These are phyloP conservation scores for Drosophila seguyi DNA, from an alignment of 1,140 invertebrate genomes.

Conservation along the genomic window DNA sequence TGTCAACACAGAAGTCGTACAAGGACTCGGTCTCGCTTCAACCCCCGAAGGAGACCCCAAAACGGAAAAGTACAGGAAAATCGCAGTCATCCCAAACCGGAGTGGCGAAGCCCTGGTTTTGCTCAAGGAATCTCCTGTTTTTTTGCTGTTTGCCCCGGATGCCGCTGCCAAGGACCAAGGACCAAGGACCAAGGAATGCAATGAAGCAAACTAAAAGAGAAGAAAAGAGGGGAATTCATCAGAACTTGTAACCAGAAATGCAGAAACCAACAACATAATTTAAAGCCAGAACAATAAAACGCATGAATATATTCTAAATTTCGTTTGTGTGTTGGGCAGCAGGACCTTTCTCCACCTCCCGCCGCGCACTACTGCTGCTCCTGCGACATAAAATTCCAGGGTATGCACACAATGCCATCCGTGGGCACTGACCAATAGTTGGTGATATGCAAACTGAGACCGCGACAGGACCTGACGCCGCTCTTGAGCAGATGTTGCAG, in stretches of 20 bases:
- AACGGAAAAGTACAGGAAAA: conserved; percentile 13
- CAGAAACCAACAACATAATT: not conserved
- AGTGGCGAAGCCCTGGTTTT: conserved; percentile 24
- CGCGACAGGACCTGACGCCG: conserved; percentile 83
- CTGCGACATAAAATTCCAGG: conserved; percentile 92
- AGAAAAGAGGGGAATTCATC: not conserved
- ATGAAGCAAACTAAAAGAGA: conserved; percentile 5
- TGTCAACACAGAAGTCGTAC: conserved; percentile 74
- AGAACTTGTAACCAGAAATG: conserved; percentile 1
- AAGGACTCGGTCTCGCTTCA: conserved; percentile 59
- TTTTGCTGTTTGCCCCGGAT: too few species aligned
- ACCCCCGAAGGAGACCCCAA: conserved; percentile 26
- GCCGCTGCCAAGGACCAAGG: not conserved
- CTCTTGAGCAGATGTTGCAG: conserved; percentile 89
- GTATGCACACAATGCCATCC: conserved; percentile 90
- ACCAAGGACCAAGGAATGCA: conserved; percentile 1
- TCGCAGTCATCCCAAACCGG: conserved; percentile 14
- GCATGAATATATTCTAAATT: conserved; percentile 6
- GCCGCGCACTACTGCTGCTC: not conserved
- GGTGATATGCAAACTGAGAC: conserved; percentile 91
- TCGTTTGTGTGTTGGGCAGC: too few species aligned
- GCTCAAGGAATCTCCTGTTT: conserved; percentile 6
- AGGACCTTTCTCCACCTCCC: too few species aligned
- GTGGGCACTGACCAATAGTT: conserved; percentile 90
- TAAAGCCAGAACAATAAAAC: conserved; percentile 2